Conservation (phyloP, 2,888 invertebrate species). For the Drosophila niveifrons region DNA sequence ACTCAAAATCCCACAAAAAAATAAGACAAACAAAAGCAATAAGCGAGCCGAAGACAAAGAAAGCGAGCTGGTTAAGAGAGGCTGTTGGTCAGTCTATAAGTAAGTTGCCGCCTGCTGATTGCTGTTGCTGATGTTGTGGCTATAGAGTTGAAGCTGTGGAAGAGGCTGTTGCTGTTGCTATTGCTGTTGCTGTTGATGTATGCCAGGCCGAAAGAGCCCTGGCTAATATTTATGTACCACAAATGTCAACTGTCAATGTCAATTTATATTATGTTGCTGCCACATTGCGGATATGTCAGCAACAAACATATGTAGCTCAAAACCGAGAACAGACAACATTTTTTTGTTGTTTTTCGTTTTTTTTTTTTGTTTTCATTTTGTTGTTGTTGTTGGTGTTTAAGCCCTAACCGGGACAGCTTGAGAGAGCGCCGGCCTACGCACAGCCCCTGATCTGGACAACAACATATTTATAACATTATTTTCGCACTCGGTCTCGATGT, state of each 20-base stretch:
- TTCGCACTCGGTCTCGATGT: conserved; percentile 59
- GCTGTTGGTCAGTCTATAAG: conserved; percentile 73
- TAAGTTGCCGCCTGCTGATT: conserved; percentile 77
- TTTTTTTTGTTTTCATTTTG: conserved; percentile 3
- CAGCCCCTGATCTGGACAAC: conserved; percentile 60
- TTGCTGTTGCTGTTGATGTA: conserved; percentile 63
- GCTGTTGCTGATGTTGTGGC: conserved; percentile 50
- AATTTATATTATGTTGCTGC: conserved; percentile 80
- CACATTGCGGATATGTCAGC: conserved; percentile 82
- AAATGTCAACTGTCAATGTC: conserved; percentile 81
- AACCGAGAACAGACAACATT: conserved; percentile 56
- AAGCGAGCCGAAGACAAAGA: conserved; percentile 48
- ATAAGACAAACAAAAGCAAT: conserved; percentile 20
- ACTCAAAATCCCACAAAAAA: conserved; percentile 65
- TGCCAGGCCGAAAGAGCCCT: conserved; percentile 57
- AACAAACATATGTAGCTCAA: conserved; percentile 77
- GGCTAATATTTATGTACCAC: conserved; percentile 81
- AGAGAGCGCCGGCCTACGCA: conserved; percentile 51
- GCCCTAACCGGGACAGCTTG: conserved; percentile 56
- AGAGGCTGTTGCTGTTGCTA: conserved; percentile 41
- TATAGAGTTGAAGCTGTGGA: conserved; percentile 30
- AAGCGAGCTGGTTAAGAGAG: conserved; percentile 61
- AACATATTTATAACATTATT: conserved; percentile 79
- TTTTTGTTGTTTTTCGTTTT: conserved; percentile 20
- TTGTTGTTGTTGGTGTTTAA: conserved; percentile 42